Evolutionary conservation across 2,113 vertebrate genomes (phyloP), one percentile per base, ranked within the genome.

Genomic region (Melanostigma gelatinosum): DNA sequence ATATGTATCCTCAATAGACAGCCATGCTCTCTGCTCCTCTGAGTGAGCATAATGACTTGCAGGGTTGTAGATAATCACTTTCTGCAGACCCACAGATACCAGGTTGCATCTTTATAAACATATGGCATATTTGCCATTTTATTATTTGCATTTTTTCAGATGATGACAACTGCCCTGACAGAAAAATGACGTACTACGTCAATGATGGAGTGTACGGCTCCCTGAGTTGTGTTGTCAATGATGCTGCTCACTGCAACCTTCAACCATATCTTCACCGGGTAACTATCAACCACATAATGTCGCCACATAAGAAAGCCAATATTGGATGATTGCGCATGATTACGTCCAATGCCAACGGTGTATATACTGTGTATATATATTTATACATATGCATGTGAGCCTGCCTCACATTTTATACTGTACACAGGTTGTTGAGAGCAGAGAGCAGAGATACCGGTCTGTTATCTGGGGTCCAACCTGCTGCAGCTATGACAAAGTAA

Each of bases 171-270:
- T 7, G 29, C 18, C 93, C 79, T 40, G 29, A 75, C 9, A 85
- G 27, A 62, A 18, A 5, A 46, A 80, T 85, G 65, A 71, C 77
- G 68, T 87, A 89, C 69, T 89, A 75, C 70, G 8, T 89, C 0
- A 85, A 66, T 32, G 82, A 89, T 13, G 73, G 88, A 0, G 13
- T 87, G 29, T 80, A 83, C 1, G 72, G 87, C 34, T 85, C 85
- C 16, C 15, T 89, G 1, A 72, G 13, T 8, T 75, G 8, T 42
- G 0, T 77, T 18, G 29, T 57, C 40, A 22, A 13, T 10, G 62
- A 87, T 3, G 3, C 64, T 0, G 27, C 8, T 1, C 38, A 61
- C 65, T 0, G 1, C 22, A 15, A 5, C 0, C 0, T 84, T 27
- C 34, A 72, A 40, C 87, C 15, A 0, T 76, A 76, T n/a, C 78